A percentile compares a stretch with the other conserved stretches of the same genome.
Evolutionary conservation across 2,888 invertebrate genomes (phyloP).

Genomic region (Hanleya hanleyi): DNA sequence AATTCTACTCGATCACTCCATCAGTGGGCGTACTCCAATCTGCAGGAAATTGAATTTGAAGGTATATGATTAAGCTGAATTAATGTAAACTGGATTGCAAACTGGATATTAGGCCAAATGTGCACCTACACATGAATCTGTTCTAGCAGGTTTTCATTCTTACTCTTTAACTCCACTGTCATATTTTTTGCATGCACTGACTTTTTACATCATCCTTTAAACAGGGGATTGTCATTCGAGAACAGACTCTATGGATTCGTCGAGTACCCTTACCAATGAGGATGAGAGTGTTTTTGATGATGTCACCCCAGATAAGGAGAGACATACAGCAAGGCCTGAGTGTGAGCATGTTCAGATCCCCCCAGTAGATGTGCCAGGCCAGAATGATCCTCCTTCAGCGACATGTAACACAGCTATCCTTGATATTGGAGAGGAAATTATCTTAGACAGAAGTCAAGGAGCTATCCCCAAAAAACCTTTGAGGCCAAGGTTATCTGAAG

Average conservation of each 20-base stretch:
- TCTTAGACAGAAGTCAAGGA: slow-evolving; percentile 42
- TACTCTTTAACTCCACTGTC: too few species aligned
- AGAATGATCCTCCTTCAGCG: neutral
- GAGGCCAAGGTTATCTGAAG: neutral
- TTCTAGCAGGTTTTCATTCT: too few species aligned
- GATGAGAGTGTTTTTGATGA: slow-evolving; percentile 48
- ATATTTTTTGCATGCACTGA: slow-evolving; percentile 76
- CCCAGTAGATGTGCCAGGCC: neutral
- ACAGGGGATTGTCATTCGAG: slow-evolving; percentile 7
- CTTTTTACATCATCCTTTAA: slow-evolving; percentile 55
- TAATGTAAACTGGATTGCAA: too few species aligned
- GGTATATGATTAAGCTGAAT: too few species aligned
- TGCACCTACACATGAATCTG: too few species aligned
- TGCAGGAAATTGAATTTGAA: too few species aligned
- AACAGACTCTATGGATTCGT: slow-evolving; percentile 39
- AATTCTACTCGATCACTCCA: too few species aligned
- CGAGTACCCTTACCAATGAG: slow-evolving; percentile 64
- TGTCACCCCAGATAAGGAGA: neutral
- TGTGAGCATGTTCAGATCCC: neutral
- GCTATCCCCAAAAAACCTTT: slow-evolving; percentile 58
- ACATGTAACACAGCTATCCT: neutral
- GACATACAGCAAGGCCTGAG: neutral
- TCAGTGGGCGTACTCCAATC: too few species aligned
- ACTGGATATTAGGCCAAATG: too few species aligned
- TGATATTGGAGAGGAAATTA: neutral